Conservation (phyloP, 2,797 vertebrate species). For the Antennarius maculatus region DNA sequence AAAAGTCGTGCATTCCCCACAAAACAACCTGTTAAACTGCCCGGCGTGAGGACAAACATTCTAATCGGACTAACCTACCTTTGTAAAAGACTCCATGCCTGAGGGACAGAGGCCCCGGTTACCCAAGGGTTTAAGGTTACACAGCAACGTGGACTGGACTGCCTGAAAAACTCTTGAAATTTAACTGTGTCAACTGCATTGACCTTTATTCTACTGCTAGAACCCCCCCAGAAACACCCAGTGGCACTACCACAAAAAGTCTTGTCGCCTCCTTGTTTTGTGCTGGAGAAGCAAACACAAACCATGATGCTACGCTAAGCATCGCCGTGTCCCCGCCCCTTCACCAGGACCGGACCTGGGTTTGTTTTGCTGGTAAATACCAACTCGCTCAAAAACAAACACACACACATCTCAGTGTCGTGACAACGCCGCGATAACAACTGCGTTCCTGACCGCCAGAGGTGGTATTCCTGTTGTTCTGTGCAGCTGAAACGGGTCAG, state of each 20-base stretch:
- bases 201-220: slow-evolving; percentile 48
- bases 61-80: slow-evolving; percentile 22
- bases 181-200: slow-evolving; percentile 67
- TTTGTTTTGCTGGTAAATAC: slow-evolving; percentile 58
- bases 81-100: slow-evolving; percentile 58
- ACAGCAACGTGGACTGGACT: slow-evolving; percentile 55
- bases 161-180: slow-evolving; percentile 70
- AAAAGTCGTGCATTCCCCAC: background rate
- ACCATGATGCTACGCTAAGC: slow-evolving; percentile 24
- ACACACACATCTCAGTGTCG: slow-evolving; percentile 19
- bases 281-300: slow-evolving; percentile 14
- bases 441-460: slow-evolving; percentile 32
- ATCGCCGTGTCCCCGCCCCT: slow-evolving; percentile 28
- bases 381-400: slow-evolving; percentile 39
- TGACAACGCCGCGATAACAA: slow-evolving; percentile 42
- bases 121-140: slow-evolving; percentile 65
- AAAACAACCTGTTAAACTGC: slow-evolving; percentile 4
- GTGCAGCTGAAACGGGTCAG: slow-evolving; percentile 58
- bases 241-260: slow-evolving; percentile 38
- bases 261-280: slow-evolving; percentile 13
- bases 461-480: slow-evolving; percentile 58
- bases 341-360: slow-evolving; percentile 22
- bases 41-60: background rate
- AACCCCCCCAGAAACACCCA: slow-evolving; percentile 11
- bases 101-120: slow-evolving; percentile 46